phyloP scores from a whole-genome alignment of 2,113 vertebrate genomes.

The Alosa alosa region DNA sequence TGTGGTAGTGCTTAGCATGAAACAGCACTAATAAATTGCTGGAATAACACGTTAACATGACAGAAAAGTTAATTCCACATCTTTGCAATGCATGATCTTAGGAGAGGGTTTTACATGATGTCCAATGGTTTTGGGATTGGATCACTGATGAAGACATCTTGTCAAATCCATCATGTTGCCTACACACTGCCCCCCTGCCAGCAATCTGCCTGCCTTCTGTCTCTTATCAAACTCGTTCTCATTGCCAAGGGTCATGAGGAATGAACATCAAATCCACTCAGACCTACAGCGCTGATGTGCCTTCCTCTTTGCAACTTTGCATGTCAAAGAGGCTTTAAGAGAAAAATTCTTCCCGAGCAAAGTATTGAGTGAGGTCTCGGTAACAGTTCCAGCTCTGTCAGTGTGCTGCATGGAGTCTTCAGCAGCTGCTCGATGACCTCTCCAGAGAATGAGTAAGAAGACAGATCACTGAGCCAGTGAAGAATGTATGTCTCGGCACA shows the following conservation, averaged over 20 bases:
- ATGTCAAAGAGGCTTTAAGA: neutral
- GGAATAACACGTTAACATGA: too few relatives aligned
- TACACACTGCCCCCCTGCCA: neutral
- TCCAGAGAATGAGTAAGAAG: neutral
- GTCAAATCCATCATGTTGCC: constrained; percentile 20
- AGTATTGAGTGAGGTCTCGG: neutral
- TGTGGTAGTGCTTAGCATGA: too few relatives aligned
- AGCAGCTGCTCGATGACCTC: too few relatives aligned
- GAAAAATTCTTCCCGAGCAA: neutral
- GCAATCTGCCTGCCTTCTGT: neutral
- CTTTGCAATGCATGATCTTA: too few relatives aligned
- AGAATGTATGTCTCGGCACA: neutral
- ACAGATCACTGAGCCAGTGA: neutral
- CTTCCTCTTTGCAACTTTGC: neutral
- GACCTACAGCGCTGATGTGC: neutral
- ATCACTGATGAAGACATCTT: constrained; percentile 1
- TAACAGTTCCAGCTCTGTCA: too few relatives aligned
- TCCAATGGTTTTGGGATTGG: neutral
- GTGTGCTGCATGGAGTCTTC: too few relatives aligned
- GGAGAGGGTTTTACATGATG: too few relatives aligned
- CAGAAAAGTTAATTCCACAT: too few relatives aligned
- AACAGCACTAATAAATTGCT: too few relatives aligned
- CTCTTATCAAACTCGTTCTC: neutral
- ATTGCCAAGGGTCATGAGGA: neutral
- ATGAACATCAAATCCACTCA: neutral